A percentile compares a stretch with the other conserved stretches of the same genome.
phyloP scores from a whole-genome alignment of 1,140 invertebrate species.

The Octopus bimaculoides region DNA sequence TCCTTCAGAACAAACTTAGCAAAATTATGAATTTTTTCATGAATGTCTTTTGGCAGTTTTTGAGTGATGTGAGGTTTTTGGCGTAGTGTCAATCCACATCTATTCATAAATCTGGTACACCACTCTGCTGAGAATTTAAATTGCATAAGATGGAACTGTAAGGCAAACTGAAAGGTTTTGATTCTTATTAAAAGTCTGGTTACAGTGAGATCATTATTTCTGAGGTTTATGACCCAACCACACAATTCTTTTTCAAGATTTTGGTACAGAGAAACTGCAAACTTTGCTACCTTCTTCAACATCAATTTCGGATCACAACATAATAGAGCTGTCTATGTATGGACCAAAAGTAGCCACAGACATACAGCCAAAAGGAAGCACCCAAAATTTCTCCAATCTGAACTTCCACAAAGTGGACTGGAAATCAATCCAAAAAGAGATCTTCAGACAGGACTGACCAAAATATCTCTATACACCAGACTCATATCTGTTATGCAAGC shows the following conservation, averaged over 20 bases:
- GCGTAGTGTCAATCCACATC: background rate
- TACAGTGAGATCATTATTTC: background rate
- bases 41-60: background rate
- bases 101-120: background rate
- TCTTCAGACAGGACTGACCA: too few species aligned
- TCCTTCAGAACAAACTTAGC: background rate
- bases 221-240: background rate
- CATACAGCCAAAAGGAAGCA: too few species aligned
- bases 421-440: too few species aligned
- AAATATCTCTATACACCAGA: too few species aligned
- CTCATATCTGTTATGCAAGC: too few species aligned
- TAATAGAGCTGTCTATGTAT: too few species aligned
- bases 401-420: too few species aligned
- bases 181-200: background rate
- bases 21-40: background rate
- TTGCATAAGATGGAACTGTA: background rate
- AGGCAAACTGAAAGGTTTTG: background rate
- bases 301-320: too few species aligned
- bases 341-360: too few species aligned
- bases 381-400: too few species aligned
- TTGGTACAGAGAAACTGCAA: too few species aligned
- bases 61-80: background rate
- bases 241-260: background rate
- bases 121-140: conserved; percentile 1
- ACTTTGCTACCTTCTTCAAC: too few species aligned